Evolutionary conservation across 1,140 invertebrate species (phyloP).

Genomic region (Eciton burchellii): DNA sequence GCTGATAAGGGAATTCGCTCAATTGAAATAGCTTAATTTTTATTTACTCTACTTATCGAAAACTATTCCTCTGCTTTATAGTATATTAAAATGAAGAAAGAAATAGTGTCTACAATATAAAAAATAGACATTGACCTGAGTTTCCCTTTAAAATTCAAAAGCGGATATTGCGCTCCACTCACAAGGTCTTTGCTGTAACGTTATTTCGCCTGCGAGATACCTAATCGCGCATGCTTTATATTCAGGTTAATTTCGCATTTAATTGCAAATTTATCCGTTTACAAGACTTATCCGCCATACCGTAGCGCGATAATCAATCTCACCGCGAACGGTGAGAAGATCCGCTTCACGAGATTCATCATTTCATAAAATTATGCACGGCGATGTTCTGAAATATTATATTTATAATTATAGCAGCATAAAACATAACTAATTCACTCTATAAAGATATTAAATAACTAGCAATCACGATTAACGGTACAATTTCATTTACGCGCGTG

Average conservation of each 20-base stretch:
- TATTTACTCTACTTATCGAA: too few species aligned
- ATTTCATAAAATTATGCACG: slow-evolving; percentile 53
- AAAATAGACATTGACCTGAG: not conserved
- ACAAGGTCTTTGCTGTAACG: slow-evolving; percentile 36
- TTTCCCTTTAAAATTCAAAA: slow-evolving; percentile 9
- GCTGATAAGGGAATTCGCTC: too few species aligned
- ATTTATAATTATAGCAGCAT: slow-evolving; percentile 55
- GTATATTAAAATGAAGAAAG: not conserved
- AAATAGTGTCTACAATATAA: not conserved
- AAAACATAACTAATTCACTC: slow-evolving; percentile 31
- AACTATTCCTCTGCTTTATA: not conserved
- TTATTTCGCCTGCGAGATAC: slow-evolving; percentile 51
- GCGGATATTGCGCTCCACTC: slow-evolving; percentile 20
- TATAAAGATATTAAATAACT: not conserved
- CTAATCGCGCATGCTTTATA: slow-evolving; percentile 57
- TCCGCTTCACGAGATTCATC: slow-evolving; percentile 34
- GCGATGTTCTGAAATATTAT: slow-evolving; percentile 22
- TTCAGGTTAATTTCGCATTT: slow-evolving; percentile 73
- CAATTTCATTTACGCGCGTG: slow-evolving; percentile 39
- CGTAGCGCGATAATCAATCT: slow-evolving; percentile 60
- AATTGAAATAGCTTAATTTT: too few species aligned
- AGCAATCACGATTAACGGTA: slow-evolving; percentile 22
- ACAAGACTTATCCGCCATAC: slow-evolving; percentile 48
- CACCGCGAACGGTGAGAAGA: slow-evolving; percentile 50
- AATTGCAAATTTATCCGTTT: slow-evolving; percentile 71